phyloP scores from a whole-genome alignment of 2,888 invertebrate genomes.

The Tuberolachnus salignus region DNA sequence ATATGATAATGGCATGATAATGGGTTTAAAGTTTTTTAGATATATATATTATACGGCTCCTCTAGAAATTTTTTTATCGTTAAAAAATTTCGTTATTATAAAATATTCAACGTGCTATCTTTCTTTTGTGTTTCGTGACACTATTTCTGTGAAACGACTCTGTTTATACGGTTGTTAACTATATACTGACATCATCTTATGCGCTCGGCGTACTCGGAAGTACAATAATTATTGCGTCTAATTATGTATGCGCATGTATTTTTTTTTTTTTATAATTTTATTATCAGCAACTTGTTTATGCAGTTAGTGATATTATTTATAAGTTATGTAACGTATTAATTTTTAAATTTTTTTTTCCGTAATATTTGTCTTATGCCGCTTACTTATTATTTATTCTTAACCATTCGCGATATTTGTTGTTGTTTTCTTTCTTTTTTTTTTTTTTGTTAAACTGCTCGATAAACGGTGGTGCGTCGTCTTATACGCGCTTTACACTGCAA shows the following conservation, averaged over 20 bases:
- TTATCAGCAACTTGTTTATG: not conserved
- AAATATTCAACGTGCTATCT: not conserved
- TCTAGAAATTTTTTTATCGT: no score
- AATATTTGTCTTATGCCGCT: no score
- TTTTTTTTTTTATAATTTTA: not conserved
- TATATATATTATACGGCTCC: no score
- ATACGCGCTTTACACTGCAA: not conserved
- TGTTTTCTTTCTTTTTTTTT: not conserved
- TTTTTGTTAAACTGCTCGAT: not conserved
- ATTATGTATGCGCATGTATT: slow-evolving; percentile 2
- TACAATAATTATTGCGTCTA: slow-evolving; percentile 6
- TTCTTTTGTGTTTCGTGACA: slow-evolving; percentile 14
- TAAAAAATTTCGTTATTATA: not conserved
- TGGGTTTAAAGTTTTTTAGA: no score
- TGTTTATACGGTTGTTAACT: slow-evolving; percentile 1
- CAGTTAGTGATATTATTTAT: not conserved
- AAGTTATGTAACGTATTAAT: not conserved
- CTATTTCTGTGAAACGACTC: slow-evolving; percentile 17
- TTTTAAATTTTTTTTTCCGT: no score
- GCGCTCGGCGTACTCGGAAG: not conserved
- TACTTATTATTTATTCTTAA: no score
- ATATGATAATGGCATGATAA: no score
- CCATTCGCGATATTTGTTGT: not conserved
- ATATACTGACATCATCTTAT: not conserved
- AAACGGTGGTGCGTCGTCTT: slow-evolving; percentile 10